A percentile compares a stretch with the other conserved stretches of the same genome.
phyloP scores from a whole-genome alignment of 2,888 invertebrate genomes.

The Drosophila paramelanica region DNA sequence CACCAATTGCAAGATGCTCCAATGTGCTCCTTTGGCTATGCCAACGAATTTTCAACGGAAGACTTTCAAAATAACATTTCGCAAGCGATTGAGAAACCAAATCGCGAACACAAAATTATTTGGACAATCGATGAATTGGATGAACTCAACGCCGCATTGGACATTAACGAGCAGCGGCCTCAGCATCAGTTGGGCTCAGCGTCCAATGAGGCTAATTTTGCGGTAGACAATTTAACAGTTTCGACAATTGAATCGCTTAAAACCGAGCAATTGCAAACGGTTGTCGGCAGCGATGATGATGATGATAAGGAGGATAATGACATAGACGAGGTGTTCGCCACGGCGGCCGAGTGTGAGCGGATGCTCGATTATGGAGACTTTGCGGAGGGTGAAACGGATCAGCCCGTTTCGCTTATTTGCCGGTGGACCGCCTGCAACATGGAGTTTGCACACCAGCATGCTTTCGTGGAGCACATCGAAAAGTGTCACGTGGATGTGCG shows the following conservation, averaged over 20 bases:
- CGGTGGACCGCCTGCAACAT: conserved; percentile 95
- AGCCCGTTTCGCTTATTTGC: conserved; percentile 86
- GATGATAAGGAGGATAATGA: conserved; percentile 53
- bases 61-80: conserved; percentile 81
- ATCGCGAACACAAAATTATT: conserved; percentile 84
- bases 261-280: conserved; percentile 13
- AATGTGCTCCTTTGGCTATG: conserved; percentile 42
- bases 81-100: conserved; percentile 77
- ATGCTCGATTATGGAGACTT: conserved; percentile 2
- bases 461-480: conserved; percentile 93
- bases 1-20: conserved; percentile 5
- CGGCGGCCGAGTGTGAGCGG: conserved; percentile 24
- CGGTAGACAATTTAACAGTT: conserved; percentile 42
- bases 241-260: background rate
- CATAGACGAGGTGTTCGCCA: conserved; percentile 59
- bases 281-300: conserved; percentile 48
- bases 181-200: conserved; percentile 3
- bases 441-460: conserved; percentile 91
- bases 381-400: conserved; percentile 20
- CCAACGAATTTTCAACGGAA: conserved; percentile 71
- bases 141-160: conserved; percentile 67
- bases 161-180: conserved; percentile 35
- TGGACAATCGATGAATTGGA: conserved; percentile 84
- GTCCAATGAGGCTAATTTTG: conserved; percentile 2
- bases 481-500: conserved; percentile 94